Conservation (phyloP, 2,797 vertebrate species). For the Poeciliopsis infans region DNA sequence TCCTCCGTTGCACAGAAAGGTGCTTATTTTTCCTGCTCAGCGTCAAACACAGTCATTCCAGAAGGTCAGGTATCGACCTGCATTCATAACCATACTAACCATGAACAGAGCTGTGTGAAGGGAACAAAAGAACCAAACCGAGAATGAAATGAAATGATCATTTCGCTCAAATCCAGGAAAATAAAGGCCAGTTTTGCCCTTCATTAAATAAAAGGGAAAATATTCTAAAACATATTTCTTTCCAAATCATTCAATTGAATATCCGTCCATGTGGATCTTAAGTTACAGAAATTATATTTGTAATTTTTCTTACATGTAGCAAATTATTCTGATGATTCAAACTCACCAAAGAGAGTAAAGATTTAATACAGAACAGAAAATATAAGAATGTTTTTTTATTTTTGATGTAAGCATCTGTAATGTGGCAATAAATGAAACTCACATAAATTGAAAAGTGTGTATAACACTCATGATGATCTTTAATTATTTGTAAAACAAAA, state of each 20-base stretch:
- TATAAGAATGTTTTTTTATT: background rate
- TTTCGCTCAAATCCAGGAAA: background rate
- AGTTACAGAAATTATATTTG: background rate
- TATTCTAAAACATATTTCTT: background rate
- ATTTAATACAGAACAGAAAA: background rate
- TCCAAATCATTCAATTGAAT: too few relatives aligned
- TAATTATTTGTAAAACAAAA: constrained; percentile 70
- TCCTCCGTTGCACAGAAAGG: background rate
- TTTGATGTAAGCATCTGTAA: background rate
- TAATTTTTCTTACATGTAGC: background rate
- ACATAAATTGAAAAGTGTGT: constrained; percentile 4
- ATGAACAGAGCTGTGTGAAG: too few relatives aligned
- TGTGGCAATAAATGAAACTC: background rate
- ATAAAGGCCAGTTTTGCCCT: background rate
- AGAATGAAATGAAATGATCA: background rate
- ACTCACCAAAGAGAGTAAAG: background rate
- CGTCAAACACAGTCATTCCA: constrained; percentile 1
- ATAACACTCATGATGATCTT: constrained; percentile 67
- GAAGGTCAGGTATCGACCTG: constrained; percentile 4
- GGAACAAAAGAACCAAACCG: background rate
- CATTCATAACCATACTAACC: constrained; percentile 7
- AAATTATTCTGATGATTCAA: background rate
- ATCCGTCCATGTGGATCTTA: background rate
- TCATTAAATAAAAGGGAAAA: background rate
- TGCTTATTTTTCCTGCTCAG: background rate